Base-by-base conservation (phyloP, 2,113 vertebrate species). In the Myrmophylax atrothorax region DNA sequence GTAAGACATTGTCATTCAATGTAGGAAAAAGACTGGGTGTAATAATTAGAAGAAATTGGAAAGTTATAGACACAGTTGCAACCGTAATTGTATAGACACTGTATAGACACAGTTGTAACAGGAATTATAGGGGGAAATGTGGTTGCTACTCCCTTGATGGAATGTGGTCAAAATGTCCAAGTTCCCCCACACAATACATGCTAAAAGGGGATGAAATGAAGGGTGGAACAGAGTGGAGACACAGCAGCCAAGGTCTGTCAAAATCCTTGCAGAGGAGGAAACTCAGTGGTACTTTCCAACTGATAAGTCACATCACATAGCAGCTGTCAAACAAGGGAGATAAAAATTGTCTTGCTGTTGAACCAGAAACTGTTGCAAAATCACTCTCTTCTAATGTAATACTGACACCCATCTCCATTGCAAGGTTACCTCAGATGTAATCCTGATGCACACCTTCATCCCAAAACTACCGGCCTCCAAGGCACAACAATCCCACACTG, bases 221-320 rank as follows among this genome's bases (percentile, higher is more conserved):
- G 13, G 20, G 14, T 6, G 14, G 7, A 69, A 11, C 29, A 47
- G 20, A 62, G 16, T 14, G 2, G 28, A 68, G n/a, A 60, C 52
- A 74, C 0, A 0, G 17, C n/a, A 29, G n/a, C 19, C 24, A 53
- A 38, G 29, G 3, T 55, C 25, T 2, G 2, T 2, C n/a, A 19
- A 76, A 62, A 40, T 69, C 29, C 9, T 40, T 55, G 29, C 24
- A 46, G 24, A 62, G 9, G 9, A 47, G 9, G 26, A 4, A 67
- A 38, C 10, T 52, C 37, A 24, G 28, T 28, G 12, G 28, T 38
- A 22, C 6, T 35, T 59, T 53, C 82, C 31, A 47, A 4, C 17
- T 62, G n/a, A n/a, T 35, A 47, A 60, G 11, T 7, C 28, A 40
- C 1, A 0, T 7, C 28, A 40, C 1, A 0, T 14, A 60, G 29